Conservation (phyloP, 2,797 vertebrate genomes). For the Phylloscopus collybita region DNA sequence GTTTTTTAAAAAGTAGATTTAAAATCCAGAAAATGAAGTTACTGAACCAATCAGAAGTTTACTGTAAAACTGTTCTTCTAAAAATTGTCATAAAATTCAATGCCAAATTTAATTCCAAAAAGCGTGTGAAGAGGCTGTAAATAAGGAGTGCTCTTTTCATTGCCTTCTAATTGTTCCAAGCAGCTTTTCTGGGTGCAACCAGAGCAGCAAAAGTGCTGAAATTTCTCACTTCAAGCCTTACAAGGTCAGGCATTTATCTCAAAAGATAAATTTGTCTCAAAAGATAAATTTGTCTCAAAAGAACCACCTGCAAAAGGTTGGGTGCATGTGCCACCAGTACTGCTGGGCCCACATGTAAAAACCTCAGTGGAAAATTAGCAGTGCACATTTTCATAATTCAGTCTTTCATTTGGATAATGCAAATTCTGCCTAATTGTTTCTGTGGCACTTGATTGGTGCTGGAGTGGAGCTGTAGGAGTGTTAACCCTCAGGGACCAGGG, state of each 20-base stretch:
- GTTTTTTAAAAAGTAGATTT: background rate
- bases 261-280: background rate
- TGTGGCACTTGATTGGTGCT: background rate
- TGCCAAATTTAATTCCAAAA: background rate
- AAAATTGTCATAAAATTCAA: background rate
- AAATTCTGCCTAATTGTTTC: constrained; percentile 47
- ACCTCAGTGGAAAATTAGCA: constrained; percentile 9
- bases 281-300: background rate
- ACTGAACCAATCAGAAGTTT: background rate
- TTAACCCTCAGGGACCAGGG: background rate
- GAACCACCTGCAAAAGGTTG: background rate
- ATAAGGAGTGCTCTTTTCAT: background rate
- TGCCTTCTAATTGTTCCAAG: background rate
- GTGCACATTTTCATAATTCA: background rate
- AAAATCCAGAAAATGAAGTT: background rate
- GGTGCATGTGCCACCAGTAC: background rate
- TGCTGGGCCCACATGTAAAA: background rate
- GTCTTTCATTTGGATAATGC: constrained; percentile 24
- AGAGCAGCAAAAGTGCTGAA: background rate
- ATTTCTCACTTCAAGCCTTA: background rate
- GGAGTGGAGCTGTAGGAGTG: constrained; percentile 1
- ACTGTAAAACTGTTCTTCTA: background rate
- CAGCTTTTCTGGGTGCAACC: background rate
- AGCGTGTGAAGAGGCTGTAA: accelerated
- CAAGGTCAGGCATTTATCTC: background rate